phyloP scores from a whole-genome alignment of 1,140 invertebrate species.

The Zaprionus gabonicus region DNA sequence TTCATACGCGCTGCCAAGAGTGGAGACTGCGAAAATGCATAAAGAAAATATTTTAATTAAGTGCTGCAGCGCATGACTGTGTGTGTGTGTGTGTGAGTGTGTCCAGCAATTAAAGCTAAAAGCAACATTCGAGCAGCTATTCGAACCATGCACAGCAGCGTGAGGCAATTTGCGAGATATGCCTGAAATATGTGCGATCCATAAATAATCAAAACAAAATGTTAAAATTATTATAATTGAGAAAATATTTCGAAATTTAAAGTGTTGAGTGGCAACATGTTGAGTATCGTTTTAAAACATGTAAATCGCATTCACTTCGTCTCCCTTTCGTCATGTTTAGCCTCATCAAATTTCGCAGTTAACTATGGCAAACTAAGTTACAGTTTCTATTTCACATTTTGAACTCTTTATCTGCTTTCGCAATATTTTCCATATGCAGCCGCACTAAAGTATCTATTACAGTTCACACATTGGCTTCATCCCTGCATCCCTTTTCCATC shows the following conservation, averaged over 20 bases:
- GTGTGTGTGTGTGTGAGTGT: background rate
- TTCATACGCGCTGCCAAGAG: constrained; percentile 27
- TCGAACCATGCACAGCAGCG: background rate
- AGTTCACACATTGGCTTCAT: background rate
- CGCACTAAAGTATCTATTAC: background rate
- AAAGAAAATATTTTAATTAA: constrained; percentile 69
- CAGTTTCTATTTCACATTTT: no score
- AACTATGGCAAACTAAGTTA: no score
- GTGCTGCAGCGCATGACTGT: constrained; percentile 8
- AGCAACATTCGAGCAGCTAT: constrained; percentile 5
- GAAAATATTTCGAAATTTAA: background rate
- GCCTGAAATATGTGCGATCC: background rate
- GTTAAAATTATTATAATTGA: background rate
- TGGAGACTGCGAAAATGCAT: constrained; percentile 18
- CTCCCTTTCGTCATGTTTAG: no score
- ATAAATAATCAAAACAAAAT: background rate
- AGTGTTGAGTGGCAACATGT: background rate
- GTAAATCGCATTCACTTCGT: no score
- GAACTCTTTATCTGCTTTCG: no score
- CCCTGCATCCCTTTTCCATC: background rate
- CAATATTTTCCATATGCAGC: background rate
- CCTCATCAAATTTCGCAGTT: no score
- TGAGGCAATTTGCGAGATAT: background rate
- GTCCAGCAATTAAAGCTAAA: constrained; percentile 9
- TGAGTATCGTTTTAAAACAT: no score